Conservation (phyloP, 2,113 vertebrate species). For the Thryonomys swinderianus region DNA sequence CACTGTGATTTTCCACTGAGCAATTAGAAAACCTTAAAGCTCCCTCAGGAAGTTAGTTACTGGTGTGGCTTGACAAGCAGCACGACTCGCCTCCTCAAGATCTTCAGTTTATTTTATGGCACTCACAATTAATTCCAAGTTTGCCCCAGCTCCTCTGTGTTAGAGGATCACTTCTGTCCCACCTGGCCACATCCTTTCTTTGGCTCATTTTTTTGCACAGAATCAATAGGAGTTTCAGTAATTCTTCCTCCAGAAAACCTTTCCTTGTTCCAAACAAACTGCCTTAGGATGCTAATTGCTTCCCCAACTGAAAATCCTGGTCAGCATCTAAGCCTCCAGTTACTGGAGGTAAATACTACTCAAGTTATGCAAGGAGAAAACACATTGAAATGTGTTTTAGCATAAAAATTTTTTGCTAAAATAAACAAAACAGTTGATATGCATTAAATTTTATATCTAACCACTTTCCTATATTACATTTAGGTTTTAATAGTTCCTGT, state of each 20-base stretch:
- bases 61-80: not conserved
- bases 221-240: not conserved
- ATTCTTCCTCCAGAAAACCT: not conserved
- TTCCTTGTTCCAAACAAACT: not conserved
- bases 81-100: not conserved
- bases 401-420: slow-evolving; percentile 28
- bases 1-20: not conserved
- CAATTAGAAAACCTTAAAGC: not conserved
- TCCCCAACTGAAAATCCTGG: not conserved
- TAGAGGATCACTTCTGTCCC: not conserved
- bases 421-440: slow-evolving; percentile 20
- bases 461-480: not conserved
- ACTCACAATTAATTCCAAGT: not conserved
- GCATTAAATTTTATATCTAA: slow-evolving; percentile 36
- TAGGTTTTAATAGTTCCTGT: not conserved
- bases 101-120: not conserved
- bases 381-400: not conserved
- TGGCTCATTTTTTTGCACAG: not conserved
- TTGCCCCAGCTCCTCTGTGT: not conserved
- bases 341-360: not conserved
- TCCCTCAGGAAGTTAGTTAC: not conserved
- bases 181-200: not conserved
- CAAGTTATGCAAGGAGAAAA: not conserved
- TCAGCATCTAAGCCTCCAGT: not conserved
- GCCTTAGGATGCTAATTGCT: not conserved